Evolutionary conservation across 2,797 vertebrate genomes (phyloP).

Genomic region (Garrulus glandarius): DNA sequence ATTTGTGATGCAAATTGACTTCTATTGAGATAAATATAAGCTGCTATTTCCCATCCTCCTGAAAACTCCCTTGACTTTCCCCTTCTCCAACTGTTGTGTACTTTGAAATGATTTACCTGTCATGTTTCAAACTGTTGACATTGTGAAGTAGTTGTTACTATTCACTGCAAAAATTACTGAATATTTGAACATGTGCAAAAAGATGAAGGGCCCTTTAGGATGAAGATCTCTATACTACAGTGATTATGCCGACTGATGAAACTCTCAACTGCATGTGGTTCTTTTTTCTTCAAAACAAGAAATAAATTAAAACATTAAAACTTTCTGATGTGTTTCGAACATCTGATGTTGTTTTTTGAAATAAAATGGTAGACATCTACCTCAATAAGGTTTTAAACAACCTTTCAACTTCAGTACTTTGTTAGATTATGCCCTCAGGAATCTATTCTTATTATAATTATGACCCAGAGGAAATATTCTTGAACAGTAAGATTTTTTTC

Average conservation of each 20-base stretch:
- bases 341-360: not conserved
- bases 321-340: not conserved
- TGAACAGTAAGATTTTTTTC: conserved; percentile 18
- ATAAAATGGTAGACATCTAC: not conserved
- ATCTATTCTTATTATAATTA: conserved; percentile 38
- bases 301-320: not conserved
- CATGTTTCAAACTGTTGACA: not conserved
- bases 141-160: not conserved
- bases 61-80: not conserved
- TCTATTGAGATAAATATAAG: not conserved
- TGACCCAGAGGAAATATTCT: conserved; percentile 29
- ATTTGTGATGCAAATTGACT: not conserved
- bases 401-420: not conserved
- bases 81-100: not conserved
- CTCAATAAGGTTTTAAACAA: conserved; percentile 32
- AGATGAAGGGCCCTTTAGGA: not conserved
- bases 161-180: not conserved
- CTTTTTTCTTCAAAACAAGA: not conserved
- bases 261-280: not conserved
- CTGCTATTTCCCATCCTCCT: not conserved
- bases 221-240: not conserved
- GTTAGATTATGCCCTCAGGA: conserved; percentile 18
- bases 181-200: not conserved
- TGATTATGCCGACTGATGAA: not conserved
- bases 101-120: not conserved